phyloP scores from a whole-genome alignment of 2,113 vertebrate species.

The Zapus hudsonius region DNA sequence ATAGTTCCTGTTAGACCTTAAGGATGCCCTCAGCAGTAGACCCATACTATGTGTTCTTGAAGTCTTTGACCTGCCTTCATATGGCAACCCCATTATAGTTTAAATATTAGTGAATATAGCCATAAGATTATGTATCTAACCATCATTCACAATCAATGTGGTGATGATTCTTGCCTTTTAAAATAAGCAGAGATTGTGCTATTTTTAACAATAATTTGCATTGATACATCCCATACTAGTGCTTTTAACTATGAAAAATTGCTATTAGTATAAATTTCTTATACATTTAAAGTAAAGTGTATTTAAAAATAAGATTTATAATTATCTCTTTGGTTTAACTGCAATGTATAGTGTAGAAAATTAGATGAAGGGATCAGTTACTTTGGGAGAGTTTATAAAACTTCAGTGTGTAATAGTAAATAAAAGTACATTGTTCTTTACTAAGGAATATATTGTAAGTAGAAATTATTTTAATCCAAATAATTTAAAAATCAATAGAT shows the following conservation, averaged over 20 bases:
- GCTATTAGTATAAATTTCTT: not conserved
- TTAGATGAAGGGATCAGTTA: not conserved
- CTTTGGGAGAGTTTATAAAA: conserved; percentile 21
- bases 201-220: conserved; percentile 22
- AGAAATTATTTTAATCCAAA: conserved; percentile 57
- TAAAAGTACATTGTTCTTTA: not conserved
- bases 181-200: not conserved
- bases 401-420: not conserved
- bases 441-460: not conserved
- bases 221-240: not conserved
- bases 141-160: not conserved
- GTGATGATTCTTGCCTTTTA: not conserved
- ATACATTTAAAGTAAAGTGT: conserved; percentile 25
- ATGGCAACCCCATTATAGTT: not conserved
- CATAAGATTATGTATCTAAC: not conserved
- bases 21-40: too few relatives aligned
- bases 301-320: not conserved
- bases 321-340: conserved; percentile 13
- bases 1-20: too few relatives aligned
- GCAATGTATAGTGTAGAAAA: not conserved
- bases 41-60: not conserved
- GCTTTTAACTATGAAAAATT: not conserved
- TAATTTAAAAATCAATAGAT: conserved; percentile 46
- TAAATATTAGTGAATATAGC: not conserved
- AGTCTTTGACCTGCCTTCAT: not conserved